Base-by-base conservation (phyloP, 1,140 invertebrate genomes). In the silkworm (Bombyx mori) region DNA sequence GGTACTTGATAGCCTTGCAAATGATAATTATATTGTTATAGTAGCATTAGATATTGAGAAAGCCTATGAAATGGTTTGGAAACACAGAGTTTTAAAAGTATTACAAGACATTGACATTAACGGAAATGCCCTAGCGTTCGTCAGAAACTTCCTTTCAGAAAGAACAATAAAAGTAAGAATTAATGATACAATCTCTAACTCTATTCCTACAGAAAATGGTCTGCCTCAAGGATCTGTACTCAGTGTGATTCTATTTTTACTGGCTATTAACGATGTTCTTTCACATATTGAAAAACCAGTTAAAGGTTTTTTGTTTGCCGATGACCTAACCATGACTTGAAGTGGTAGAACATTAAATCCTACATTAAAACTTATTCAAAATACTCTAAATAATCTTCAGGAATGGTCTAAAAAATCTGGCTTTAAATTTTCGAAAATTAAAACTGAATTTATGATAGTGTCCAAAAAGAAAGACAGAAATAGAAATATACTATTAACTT, bases 191-290 rank as follows among this genome's bases (percentile, higher is more conserved):
- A 6, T 60, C 46, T 66, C 64, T 35, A 52, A 60, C 26, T 22
- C 46, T 22, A n/a, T 48, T 26, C 7, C 44, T 42, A 60, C 51
- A 10, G 64, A 66, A 56, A 66, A 66, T 50, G 64, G 64, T n/a
- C 45, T 66, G 6, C 64, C 64, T 42, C 60, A 62, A 58, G 64
- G 60, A 7, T 66, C 60, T 2, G 64, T 66, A 6, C 48, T 66
- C 1, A 62, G 64, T 55, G 58, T 66, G 18, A 58, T 66, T 12
- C 44, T 66, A 52, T 62, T 66, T 66, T 54, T 62, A 48, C 1
- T 66, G 4, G 46, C 58, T 9, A n/a, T 64, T 68, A 63, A 67
- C 57, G 58, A 61, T 26, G 65, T 56, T 51, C 52, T 62, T 44
- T 46, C 8, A 26, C 22, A 44, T 58, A 56, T 58, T 8, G 22